These are phyloP conservation scores for Syngnathus floridae DNA, from an alignment of 2,113 vertebrate species.

Conservation along the genomic window DNA sequence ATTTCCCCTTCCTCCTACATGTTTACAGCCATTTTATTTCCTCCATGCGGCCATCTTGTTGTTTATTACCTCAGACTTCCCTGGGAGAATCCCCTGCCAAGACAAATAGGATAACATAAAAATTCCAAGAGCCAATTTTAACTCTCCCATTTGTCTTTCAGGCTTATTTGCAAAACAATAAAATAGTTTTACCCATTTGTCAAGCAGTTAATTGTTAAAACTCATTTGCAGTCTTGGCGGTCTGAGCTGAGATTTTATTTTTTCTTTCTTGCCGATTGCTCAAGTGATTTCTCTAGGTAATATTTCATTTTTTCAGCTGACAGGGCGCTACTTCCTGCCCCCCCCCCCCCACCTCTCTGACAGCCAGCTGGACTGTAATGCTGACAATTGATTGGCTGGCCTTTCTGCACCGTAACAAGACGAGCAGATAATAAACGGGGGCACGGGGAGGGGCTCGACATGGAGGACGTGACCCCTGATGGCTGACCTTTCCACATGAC, in stretches of 20 bases:
- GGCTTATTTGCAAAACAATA: slow-evolving; percentile 20
- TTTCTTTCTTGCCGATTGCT: slow-evolving; percentile 4
- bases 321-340: slow-evolving; percentile 21
- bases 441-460: slow-evolving; percentile 8
- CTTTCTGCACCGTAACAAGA: slow-evolving; percentile 36
- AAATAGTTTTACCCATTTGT: slow-evolving; percentile 8
- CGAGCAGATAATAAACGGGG: slow-evolving; percentile 52
- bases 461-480: slow-evolving; percentile 39
- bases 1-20: slow-evolving; percentile 1
- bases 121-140: slow-evolving; percentile 40
- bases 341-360: slow-evolving; percentile 29
- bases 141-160: slow-evolving; percentile 8
- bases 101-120: slow-evolving; percentile 58
- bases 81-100: slow-evolving; percentile 32
- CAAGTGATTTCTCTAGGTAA: slow-evolving; percentile 41
- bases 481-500: slow-evolving; percentile 37
- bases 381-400: slow-evolving; percentile 54
- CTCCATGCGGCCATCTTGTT: slow-evolving; percentile 15
- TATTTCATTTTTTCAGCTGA: slow-evolving; percentile 48
- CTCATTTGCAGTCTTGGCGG: background rate
- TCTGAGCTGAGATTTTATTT: slow-evolving; percentile 5
- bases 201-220: background rate
- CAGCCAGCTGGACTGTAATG: slow-evolving; percentile 41
- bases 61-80: slow-evolving; percentile 16
- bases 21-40: slow-evolving; percentile 23